Base-by-base conservation (phyloP, 2,888 invertebrate genomes). In the Agrilus biguttatus region DNA sequence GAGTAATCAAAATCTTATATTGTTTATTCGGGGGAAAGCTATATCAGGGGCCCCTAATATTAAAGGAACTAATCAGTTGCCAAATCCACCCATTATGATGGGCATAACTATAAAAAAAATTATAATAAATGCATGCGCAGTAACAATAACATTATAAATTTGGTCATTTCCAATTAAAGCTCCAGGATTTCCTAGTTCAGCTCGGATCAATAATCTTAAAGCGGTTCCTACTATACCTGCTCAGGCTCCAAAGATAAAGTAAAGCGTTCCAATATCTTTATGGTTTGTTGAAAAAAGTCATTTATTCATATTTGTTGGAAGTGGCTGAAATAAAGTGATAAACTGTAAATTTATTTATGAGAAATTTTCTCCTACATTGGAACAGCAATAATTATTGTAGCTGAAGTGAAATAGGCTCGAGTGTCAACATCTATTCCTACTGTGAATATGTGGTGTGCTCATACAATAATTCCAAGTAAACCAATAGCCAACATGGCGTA, bases 361-460 rank as follows among this genome's bases (percentile, higher is more conserved):
- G 23, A 52, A 50, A 47, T 55, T 68, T 65, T 68, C 53, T 55
- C 53, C 71, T 72, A 73, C 70, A 71, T n/a, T n/a, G n/a, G n/a
- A n/a, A n/a, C n/a, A n/a, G 83, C 85, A 83, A 87, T 87, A 74
- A 87, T 81, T 77, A 85, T 85, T 14, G 85, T 87, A 1, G 83
- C 84, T 37, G 85, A 79, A 0, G 84, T 86, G 63, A 87, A 87
- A 62, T 86, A 87, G 17, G 85, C 84, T 65, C 84, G 82, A 0
- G 83, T 83, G 66, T 86, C 84, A 46, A 85, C 77, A 67, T 86
- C 84, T 75, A 87, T 79, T 1, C 86, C 85, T 33, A 86, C 78
- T 2, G 84, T 85, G 66, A 86, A 88, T 74, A 87, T 87, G 62
- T 87, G 85, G 61, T 87, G 86, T 8, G 83, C 83, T 73, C 85